Evolutionary conservation across 2,888 invertebrate genomes (phyloP), one percentile per base, ranked within the genome.

Genomic region (Lasioglossum marginatum): DNA sequence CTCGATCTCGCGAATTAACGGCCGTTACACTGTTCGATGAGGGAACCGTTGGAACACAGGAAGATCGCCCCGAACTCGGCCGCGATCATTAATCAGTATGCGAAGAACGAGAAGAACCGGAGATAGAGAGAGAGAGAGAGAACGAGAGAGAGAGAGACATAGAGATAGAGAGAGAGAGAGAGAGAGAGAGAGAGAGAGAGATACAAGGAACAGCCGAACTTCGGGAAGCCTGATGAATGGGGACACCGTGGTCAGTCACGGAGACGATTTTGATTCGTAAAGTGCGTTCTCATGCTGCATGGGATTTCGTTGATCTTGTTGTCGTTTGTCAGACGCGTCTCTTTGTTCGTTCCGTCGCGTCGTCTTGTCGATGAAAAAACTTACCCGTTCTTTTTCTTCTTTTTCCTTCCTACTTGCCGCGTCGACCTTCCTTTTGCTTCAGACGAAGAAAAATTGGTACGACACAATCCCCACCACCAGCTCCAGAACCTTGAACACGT

Each of bases 271-370:
- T 76, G 87, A 89, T 88, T 77, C 88, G 87, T 84, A 88, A 89
- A 91, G 91, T 91, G 91, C 91, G 83, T 91, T 90, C 87, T 80
- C 91, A 63, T 91, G 91, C 89, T 87, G 81, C 72, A 82, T 16
- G 76, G 78, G 80, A 81, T 82, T 82, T 77, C 84, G 48, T 76
- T 76, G 81, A 76, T 84, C 85, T 79, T 86, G 85, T 89, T 82
- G 85, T 86, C 90, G 90, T 90, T 90, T 87, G 81, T 86, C 90
- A 87, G 79, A 76, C 66, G n/a, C 60, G n/a, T 45, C 57, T n/a
- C 72, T 57, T 60, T 40, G 40, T 31, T 68, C 34, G 4, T n/a
- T 31, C 43, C n/a, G 27, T 45, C 45, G 16, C 45, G 45, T 45
- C 45, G 45, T 73, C 19, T 73, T 75, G n/a, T 74, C 37, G 27